phyloP scores from a whole-genome alignment of 2,888 invertebrate genomes.

The Disparrhopalites patrizii region DNA sequence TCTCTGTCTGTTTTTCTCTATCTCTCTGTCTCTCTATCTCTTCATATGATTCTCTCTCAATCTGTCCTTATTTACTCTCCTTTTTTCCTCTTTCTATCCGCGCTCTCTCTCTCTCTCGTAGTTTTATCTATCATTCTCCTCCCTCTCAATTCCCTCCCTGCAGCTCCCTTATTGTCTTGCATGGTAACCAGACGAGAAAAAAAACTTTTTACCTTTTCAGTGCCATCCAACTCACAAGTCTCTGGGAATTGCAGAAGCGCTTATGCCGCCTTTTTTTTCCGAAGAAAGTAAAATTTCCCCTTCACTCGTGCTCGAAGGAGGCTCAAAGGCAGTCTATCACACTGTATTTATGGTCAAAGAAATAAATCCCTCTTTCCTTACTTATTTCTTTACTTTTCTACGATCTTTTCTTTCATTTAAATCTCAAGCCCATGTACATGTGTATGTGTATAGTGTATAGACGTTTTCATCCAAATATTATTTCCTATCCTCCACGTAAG shows the following conservation, averaged over 20 bases:
- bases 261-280: background rate
- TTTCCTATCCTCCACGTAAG: too few species aligned
- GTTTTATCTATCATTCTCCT: background rate
- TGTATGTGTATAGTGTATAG: too few species aligned
- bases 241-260: slow-evolving; percentile 8
- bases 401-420: too few species aligned
- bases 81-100: background rate
- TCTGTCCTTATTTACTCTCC: background rate
- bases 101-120: background rate
- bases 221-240: slow-evolving; percentile 10
- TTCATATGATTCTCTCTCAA: background rate
- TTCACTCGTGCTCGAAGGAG: background rate
- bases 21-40: background rate
- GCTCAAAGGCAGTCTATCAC: background rate
- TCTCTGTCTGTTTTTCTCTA: background rate
- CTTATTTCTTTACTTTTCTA: background rate
- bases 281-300: background rate
- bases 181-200: background rate
- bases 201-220: slow-evolving; percentile 18
- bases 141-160: background rate
- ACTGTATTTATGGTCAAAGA: slow-evolving; percentile 11
- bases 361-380: slow-evolving; percentile 12
- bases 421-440: background rate
- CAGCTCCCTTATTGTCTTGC: background rate
- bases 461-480: background rate